Percentiles rank a stretch among this genome's conserved stretches.
phyloP scores from a whole-genome alignment of 2,797 vertebrate species.

The Gymnocypris eckloni region DNA sequence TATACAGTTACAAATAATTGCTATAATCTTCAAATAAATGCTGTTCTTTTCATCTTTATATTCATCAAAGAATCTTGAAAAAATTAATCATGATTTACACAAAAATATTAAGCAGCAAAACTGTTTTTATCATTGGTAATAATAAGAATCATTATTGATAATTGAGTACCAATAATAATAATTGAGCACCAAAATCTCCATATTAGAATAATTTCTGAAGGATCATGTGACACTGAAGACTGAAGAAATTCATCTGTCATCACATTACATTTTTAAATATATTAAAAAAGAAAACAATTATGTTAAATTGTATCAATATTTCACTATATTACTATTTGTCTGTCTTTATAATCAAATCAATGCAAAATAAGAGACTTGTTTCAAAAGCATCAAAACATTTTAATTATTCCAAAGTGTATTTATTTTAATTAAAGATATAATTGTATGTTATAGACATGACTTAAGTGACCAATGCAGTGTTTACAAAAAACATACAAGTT shows the following conservation, averaged over 20 bases:
- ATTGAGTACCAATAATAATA: not conserved
- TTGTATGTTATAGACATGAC: not conserved
- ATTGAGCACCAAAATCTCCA: too few species aligned
- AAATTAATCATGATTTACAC: not conserved
- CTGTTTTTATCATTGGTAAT: not conserved
- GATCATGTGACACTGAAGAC: not conserved
- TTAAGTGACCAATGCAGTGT: not conserved
- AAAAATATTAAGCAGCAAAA: not conserved
- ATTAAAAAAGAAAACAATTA: not conserved
- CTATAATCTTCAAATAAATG: not conserved
- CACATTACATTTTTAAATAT: not conserved
- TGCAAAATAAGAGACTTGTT: not conserved
- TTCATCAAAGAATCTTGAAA: not conserved
- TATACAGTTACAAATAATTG: not conserved
- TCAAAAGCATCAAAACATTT: not conserved
- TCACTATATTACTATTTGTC: not conserved
- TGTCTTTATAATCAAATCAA: not conserved
- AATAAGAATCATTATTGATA: not conserved
- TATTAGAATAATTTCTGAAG: not conserved
- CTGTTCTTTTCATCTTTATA: not conserved
- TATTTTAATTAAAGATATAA: not conserved
- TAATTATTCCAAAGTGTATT: slow-evolving; percentile 5
- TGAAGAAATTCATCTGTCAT: not conserved
- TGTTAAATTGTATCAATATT: not conserved
- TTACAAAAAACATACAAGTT: slow-evolving; percentile 14